Evolutionary conservation across 1,140 invertebrate genomes (phyloP).

Genomic region (Himalopsyche phryganea): DNA sequence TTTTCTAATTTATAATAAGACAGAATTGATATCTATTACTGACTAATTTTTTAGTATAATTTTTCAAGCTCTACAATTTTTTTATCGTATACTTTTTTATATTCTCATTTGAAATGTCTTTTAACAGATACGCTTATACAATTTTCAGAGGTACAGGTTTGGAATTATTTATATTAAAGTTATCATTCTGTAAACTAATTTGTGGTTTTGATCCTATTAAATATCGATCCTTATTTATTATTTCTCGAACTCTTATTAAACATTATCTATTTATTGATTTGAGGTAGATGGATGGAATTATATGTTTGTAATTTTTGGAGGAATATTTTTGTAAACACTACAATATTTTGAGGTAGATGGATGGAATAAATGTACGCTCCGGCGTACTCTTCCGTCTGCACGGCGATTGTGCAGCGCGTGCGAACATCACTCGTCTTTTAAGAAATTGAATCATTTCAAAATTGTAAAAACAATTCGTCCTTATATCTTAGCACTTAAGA

Average conservation of each 20-base stretch:
- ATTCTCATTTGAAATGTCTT: constrained; percentile 5
- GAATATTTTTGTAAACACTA: constrained; percentile 41
- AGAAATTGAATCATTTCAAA: constrained; percentile 6
- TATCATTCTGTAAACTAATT: constrained; percentile 26
- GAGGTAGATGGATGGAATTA: constrained; percentile 59
- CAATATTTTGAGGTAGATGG: constrained; percentile 53
- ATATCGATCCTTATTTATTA: constrained; percentile 28
- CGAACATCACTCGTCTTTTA: constrained; percentile 13
- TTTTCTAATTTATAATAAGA: too few relatives aligned
- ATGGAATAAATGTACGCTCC: constrained; percentile 51
- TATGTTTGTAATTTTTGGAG: constrained; percentile 50
- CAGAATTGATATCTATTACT: background rate
- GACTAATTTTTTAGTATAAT: constrained; percentile 21
- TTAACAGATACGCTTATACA: too few relatives aligned
- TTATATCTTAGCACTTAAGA: constrained; percentile 9
- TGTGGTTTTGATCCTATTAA: constrained; percentile 28
- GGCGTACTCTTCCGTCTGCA: constrained; percentile 21
- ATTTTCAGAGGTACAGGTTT: constrained; percentile 24
- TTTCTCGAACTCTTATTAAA: constrained; percentile 27
- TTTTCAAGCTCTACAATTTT: constrained; percentile 31
- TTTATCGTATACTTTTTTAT: constrained; percentile 31
- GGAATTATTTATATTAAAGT: constrained; percentile 26
- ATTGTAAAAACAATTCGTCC: constrained; percentile 3
- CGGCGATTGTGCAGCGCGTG: background rate
- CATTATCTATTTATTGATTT: constrained; percentile 52